Evolutionary conservation across 1,140 invertebrate species (phyloP).

Genomic region (Megathymus violae): DNA sequence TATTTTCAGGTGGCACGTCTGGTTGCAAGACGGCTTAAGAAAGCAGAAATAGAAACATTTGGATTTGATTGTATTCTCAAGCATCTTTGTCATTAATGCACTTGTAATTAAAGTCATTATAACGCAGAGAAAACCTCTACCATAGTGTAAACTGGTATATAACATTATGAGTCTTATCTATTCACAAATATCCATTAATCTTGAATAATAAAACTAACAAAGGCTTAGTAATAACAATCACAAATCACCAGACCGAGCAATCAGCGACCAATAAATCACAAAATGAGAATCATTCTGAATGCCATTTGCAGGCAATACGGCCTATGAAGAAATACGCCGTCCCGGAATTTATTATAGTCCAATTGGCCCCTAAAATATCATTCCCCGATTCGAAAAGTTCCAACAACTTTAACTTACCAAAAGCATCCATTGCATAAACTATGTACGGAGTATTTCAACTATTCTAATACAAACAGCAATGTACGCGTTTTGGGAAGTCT

Average conservation of each 20-base stretch:
- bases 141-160: too few species aligned
- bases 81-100: too few species aligned
- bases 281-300: constrained; percentile 36
- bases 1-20: too few species aligned
- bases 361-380: constrained; percentile 70
- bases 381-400: constrained; percentile 47
- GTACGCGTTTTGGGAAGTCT: constrained; percentile 32
- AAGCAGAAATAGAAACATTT: too few species aligned
- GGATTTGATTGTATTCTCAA: too few species aligned
- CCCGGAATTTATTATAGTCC: constrained; percentile 55
- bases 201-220: background rate
- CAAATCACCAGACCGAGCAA: background rate
- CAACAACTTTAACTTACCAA: constrained; percentile 2
- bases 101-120: too few species aligned
- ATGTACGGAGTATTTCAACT: constrained; percentile 4
- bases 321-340: constrained; percentile 52
- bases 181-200: background rate
- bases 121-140: too few species aligned
- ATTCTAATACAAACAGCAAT: constrained; percentile 44
- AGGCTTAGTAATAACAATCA: background rate
- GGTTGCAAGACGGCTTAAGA: too few species aligned
- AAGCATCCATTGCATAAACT: constrained; percentile 40
- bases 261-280: background rate
- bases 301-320: constrained; percentile 62
- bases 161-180: too few species aligned